Evolutionary conservation across 2,113 vertebrate species (phyloP).

Genomic region (Psammodynastes pulverulentus): DNA sequence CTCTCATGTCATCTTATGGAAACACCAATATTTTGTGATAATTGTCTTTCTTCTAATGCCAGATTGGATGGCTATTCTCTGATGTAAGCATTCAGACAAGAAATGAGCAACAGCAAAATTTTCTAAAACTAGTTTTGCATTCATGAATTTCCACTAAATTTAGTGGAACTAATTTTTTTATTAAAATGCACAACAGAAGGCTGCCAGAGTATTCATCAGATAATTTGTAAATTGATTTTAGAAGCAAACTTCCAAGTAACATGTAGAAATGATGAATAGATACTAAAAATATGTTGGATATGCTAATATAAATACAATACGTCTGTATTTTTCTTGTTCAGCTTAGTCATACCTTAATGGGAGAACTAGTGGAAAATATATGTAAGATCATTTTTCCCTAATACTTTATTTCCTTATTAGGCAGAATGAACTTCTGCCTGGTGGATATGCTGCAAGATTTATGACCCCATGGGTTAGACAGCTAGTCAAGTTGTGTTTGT

Average conservation of each 20-base stretch:
- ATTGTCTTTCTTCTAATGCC: neutral
- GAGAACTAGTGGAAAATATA: neutral
- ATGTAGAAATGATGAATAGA: neutral
- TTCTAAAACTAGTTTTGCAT: neutral
- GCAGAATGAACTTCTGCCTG: neutral
- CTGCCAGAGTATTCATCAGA: neutral
- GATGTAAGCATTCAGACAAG: neutral
- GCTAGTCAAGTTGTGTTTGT: conserved; percentile 16
- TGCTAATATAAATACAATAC: neutral
- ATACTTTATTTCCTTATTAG: conserved; percentile 13
- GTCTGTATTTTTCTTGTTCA: neutral
- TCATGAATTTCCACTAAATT: neutral
- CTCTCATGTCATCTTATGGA: neutral
- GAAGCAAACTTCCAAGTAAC: neutral
- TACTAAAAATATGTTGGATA: neutral
- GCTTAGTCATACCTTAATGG: neutral
- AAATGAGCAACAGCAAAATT: neutral
- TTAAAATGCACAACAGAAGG: neutral
- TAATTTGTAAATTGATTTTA: neutral
- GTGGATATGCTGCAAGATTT: conserved; percentile 10
- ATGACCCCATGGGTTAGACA: neutral
- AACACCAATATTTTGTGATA: neutral
- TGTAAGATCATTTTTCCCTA: neutral
- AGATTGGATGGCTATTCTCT: neutral
- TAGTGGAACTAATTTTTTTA: neutral